Evolutionary conservation across 2,888 invertebrate genomes (phyloP).

Genomic region (Ceramica pisi): DNA sequence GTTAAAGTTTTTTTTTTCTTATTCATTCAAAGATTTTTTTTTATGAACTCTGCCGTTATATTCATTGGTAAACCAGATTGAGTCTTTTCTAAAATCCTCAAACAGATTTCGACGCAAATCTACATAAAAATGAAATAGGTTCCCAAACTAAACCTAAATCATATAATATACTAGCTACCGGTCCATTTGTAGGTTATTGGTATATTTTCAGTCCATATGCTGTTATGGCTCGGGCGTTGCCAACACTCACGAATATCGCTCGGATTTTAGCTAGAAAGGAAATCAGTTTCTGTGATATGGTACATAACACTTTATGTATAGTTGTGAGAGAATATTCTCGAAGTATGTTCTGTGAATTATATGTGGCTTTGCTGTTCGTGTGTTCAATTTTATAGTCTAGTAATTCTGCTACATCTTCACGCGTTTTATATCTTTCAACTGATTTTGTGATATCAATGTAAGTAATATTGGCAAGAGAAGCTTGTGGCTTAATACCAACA

Average conservation of each 20-base stretch:
- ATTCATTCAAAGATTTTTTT: background rate
- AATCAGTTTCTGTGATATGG: slow-evolving; percentile 57
- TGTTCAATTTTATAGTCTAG: slow-evolving; percentile 13
- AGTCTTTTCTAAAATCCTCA: background rate
- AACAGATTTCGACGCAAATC: background rate
- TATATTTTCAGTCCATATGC: slow-evolving; percentile 57
- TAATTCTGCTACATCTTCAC: background rate
- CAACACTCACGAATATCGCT: slow-evolving; percentile 54
- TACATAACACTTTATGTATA: slow-evolving; percentile 34
- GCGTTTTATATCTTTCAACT: background rate
- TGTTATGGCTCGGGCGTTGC: slow-evolving; percentile 44
- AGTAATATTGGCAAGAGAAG: no score
- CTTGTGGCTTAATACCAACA: no score
- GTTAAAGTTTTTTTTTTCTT: background rate
- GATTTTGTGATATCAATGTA: background rate
- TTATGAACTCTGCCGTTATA: no score
- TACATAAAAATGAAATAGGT: slow-evolving; percentile 11
- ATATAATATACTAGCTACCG: slow-evolving; percentile 20
- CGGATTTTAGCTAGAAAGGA: slow-evolving; percentile 54
- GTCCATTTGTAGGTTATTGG: slow-evolving; percentile 48
- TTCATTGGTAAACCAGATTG: background rate
- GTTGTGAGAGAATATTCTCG: slow-evolving; percentile 29
- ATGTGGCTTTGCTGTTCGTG: slow-evolving; percentile 15
- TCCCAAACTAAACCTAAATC: slow-evolving; percentile 21
- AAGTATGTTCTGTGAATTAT: slow-evolving; percentile 32